Conservation (phyloP, 2,888 invertebrate species). For the Meganola albula region DNA sequence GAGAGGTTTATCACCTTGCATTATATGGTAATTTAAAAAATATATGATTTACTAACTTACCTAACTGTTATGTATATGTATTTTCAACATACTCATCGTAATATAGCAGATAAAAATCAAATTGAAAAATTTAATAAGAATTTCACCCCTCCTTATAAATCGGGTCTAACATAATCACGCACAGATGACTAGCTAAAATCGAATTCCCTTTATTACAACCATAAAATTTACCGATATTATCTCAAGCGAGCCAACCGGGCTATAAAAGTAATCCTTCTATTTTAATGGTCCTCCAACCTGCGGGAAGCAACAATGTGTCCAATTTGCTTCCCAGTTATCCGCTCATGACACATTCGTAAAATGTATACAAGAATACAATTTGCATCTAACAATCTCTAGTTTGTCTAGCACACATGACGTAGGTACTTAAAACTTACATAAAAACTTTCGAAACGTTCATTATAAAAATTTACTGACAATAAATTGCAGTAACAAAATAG, state of each 20-base stretch:
- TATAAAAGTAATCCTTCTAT: constrained; percentile 74
- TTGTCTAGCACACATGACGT: constrained; percentile 12
- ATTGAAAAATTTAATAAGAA: constrained; percentile 28
- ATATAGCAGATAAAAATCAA: too few species aligned
- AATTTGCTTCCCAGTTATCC: constrained; percentile 46
- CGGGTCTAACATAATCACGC: constrained; percentile 58
- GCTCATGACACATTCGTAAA: constrained; percentile 34
- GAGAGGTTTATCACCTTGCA: constrained; percentile 26
- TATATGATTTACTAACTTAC: too few species aligned
- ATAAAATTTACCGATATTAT: constrained; percentile 76
- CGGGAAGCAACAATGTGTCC: constrained; percentile 67
- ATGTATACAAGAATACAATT: constrained; percentile 36
- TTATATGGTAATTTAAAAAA: too few species aligned
- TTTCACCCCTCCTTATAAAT: constrained; percentile 31
- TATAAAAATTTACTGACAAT: constrained; percentile 29
- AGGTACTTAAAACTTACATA: constrained; percentile 6
- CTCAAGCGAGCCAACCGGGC: constrained; percentile 67
- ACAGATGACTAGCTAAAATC: constrained; percentile 71
- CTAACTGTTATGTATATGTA: too few species aligned
- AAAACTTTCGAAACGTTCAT: constrained; percentile 16
- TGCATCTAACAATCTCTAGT: constrained; percentile 26
- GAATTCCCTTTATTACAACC: constrained; percentile 71
- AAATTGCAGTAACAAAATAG: constrained; percentile 42
- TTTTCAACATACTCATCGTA: too few species aligned
- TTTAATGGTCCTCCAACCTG: constrained; percentile 71